Evolutionary conservation across 2,888 invertebrate species (phyloP).

Genomic region (Dorcus hopei): DNA sequence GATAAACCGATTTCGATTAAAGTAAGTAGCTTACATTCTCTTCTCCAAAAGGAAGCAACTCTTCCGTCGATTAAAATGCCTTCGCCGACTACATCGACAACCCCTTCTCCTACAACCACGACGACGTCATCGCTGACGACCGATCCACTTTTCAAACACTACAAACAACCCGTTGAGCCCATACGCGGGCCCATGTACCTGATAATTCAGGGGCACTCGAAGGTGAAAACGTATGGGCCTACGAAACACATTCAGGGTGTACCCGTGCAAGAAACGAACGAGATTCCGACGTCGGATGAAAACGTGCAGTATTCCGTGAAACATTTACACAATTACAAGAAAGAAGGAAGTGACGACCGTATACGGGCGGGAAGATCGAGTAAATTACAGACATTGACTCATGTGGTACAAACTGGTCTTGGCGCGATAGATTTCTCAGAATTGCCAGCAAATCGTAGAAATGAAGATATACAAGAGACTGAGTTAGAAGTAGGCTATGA

Average conservation of each 20-base stretch:
- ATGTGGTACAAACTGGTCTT: slow-evolving; percentile 44
- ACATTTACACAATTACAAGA: slow-evolving; percentile 53
- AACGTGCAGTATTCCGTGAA: slow-evolving; percentile 49
- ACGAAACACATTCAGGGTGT: slow-evolving; percentile 52
- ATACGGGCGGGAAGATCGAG: slow-evolving; percentile 40
- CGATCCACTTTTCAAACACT: slow-evolving; percentile 61
- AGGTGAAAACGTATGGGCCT: slow-evolving; percentile 79
- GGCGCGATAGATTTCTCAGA: slow-evolving; percentile 44
- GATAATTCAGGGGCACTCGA: slow-evolving; percentile 82
- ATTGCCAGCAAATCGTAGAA: slow-evolving; percentile 23
- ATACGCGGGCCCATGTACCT: slow-evolving; percentile 66
- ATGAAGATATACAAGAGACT: slow-evolving; percentile 52
- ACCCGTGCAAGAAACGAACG: slow-evolving; percentile 53
- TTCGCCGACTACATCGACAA: slow-evolving; percentile 28
- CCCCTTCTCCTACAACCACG: slow-evolving; percentile 52
- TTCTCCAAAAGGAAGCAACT: slow-evolving; percentile 33
- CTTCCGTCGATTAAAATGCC: slow-evolving; percentile 20
- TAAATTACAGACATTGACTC: slow-evolving; percentile 44
- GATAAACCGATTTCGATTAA: slow-evolving; percentile 16
- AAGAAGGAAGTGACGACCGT: slow-evolving; percentile 30
- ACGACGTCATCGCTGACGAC: slow-evolving; percentile 56
- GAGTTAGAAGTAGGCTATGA: slow-evolving; percentile 58
- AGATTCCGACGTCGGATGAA: slow-evolving; percentile 54
- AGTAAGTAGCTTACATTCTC: slow-evolving; percentile 9
- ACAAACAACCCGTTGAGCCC: slow-evolving; percentile 61